Evolutionary conservation across 1,140 invertebrate species (phyloP).

Genomic region (Psilanteris sp.): DNA sequence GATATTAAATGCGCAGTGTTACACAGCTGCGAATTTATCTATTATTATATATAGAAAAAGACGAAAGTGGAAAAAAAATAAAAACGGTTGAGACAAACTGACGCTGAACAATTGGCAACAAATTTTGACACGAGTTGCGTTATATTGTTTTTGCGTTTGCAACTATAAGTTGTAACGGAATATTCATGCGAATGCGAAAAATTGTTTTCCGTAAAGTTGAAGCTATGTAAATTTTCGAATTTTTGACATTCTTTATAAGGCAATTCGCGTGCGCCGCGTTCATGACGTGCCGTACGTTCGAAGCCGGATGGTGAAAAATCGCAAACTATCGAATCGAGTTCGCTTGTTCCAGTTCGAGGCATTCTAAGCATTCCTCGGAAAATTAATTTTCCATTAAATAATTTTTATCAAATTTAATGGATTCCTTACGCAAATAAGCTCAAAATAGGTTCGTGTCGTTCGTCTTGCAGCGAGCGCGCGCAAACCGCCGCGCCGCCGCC

Average conservation of each 20-base stretch:
- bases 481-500: too few relatives aligned
- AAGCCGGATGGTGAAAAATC: slow-evolving; percentile 57
- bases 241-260: slow-evolving; percentile 51
- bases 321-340: slow-evolving; percentile 61
- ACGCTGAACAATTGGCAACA: too few relatives aligned
- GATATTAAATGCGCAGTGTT: slow-evolving; percentile 15
- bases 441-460: too few relatives aligned
- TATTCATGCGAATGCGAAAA: slow-evolving; percentile 29
- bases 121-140: too few relatives aligned
- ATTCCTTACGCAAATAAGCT: slow-evolving; percentile 4
- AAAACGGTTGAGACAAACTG: too few relatives aligned
- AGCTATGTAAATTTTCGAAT: slow-evolving; percentile 58
- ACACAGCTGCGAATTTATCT: slow-evolving; percentile 5
- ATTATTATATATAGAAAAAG: too few relatives aligned
- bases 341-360: slow-evolving; percentile 52
- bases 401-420: slow-evolving; percentile 56
- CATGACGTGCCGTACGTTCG: slow-evolving; percentile 54
- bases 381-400: slow-evolving; percentile 61
- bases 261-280: slow-evolving; percentile 58
- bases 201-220: slow-evolving; percentile 59
- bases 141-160: not conserved
- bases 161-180: slow-evolving; percentile 24
- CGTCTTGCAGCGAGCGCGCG: too few relatives aligned
- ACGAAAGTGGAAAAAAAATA: too few relatives aligned
- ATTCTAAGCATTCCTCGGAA: slow-evolving; percentile 52